Evolutionary conservation across 2,113 vertebrate genomes (phyloP).

Genomic region (Felis chaus): DNA sequence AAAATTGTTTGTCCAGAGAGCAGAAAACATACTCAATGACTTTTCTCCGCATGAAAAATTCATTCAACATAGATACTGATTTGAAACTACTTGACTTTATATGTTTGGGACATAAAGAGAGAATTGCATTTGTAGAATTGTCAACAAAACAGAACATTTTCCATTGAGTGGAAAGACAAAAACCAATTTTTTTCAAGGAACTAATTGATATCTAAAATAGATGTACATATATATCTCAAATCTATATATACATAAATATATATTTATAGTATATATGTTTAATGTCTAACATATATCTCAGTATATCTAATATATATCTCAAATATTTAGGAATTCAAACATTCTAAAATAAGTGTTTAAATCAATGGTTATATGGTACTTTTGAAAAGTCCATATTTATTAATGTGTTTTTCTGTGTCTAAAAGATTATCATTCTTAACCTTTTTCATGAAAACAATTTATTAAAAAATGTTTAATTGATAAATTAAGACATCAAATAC

Average conservation of each 20-base stretch:
- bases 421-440: constrained; percentile 12
- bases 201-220: not conserved
- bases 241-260: not conserved
- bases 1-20: constrained; percentile 2
- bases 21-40: not conserved
- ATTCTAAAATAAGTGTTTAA: not conserved
- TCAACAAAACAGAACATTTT: not conserved
- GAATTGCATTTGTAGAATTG: not conserved
- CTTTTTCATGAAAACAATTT: constrained; percentile 13
- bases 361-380: not conserved
- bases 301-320: not conserved
- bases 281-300: not conserved
- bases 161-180: not conserved
- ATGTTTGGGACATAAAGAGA: constrained; percentile 18
- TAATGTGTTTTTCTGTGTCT: not conserved
- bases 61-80: not conserved
- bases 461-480: not conserved
- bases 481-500: constrained; percentile 44
- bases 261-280: not conserved
- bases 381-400: not conserved
- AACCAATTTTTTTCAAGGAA: constrained; percentile 1
- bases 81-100: constrained; percentile 45
- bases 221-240: not conserved
- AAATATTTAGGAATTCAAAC: not conserved
- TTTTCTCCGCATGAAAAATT: constrained; percentile 44